These are phyloP conservation scores for Agrypnus murinus DNA, from an alignment of 2,888 invertebrate genomes.

Conservation along the genomic window DNA sequence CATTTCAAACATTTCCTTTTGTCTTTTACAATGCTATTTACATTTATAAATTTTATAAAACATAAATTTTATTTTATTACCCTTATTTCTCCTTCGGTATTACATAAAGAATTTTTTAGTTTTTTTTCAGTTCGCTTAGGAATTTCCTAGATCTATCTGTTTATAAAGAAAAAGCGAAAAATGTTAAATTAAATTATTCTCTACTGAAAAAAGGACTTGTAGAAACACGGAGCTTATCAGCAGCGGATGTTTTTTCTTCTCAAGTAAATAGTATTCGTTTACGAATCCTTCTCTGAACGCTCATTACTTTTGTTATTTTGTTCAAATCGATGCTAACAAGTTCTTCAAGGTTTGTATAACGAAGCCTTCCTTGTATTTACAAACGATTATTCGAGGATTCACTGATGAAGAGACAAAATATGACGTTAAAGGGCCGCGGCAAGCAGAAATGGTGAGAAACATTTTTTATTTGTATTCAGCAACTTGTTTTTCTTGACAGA, in stretches of 20 bases:
- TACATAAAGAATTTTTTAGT: neutral
- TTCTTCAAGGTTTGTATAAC: neutral
- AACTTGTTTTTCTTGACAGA: neutral
- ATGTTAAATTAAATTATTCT: neutral
- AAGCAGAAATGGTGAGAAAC: neutral
- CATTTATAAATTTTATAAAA: neutral
- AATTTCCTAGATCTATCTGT: neutral
- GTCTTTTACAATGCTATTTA: neutral
- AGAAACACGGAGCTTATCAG: conserved; percentile 1
- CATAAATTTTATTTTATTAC: conserved; percentile 9
- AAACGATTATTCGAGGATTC: conserved; percentile 14
- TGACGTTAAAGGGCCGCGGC: neutral
- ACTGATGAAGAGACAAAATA: conserved; percentile 5
- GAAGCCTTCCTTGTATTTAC: conserved; percentile 7
- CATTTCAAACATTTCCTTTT: neutral
- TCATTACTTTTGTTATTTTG: conserved; percentile 24
- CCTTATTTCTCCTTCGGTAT: neutral
- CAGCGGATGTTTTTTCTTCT: conserved; percentile 14
- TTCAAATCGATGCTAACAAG: conserved; percentile 24
- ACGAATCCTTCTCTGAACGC: neutral
- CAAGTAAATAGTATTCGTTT: neutral
- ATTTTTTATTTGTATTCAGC: neutral
- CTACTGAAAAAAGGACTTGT: neutral
- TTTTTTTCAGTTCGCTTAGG: neutral
- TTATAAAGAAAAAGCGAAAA: neutral